Percentiles rank a stretch among this genome's conserved stretches.
Evolutionary conservation across 2,888 invertebrate species (phyloP).

Genomic region (Colostygia pectinataria): DNA sequence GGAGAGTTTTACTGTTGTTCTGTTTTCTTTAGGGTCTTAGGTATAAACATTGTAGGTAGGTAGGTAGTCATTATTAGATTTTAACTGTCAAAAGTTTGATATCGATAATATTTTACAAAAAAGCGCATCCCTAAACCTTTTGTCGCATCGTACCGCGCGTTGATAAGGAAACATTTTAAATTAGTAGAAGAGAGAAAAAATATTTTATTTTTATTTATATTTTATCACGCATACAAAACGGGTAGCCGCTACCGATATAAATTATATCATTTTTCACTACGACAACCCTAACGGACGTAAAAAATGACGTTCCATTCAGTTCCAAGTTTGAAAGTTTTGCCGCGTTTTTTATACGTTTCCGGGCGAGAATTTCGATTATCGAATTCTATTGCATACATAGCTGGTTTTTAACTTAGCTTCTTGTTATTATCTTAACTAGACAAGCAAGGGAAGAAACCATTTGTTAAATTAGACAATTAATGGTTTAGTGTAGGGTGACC

Average conservation of each 20-base stretch:
- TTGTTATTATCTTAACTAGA: not conserved
- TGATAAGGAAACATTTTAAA: conserved; percentile 83
- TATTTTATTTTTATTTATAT: conserved; percentile 76
- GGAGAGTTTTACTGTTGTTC: too few species aligned
- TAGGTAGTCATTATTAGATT: too few species aligned
- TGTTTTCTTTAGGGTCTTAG: too few species aligned
- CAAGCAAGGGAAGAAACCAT: conserved; percentile 1
- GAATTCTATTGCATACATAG: conserved; percentile 13
- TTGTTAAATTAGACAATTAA: conserved; percentile 8
- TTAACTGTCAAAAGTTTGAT: conserved; percentile 8
- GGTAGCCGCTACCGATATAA: conserved; percentile 82
- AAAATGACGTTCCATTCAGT: conserved; percentile 80
- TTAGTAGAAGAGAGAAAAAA: conserved; percentile 79
- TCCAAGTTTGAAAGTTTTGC: conserved; percentile 78
- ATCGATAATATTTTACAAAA: conserved; percentile 23
- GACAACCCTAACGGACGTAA: conserved; percentile 80
- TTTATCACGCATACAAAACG: conserved; percentile 80
- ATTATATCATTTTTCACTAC: conserved; percentile 83
- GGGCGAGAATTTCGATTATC: conserved; percentile 62
- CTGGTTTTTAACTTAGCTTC: conserved; percentile 25
- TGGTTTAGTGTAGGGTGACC: conserved; percentile 32
- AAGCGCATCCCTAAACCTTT: conserved; percentile 61
- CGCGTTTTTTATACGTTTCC: conserved; percentile 82
- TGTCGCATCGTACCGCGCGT: conserved; percentile 76
- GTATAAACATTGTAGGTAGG: too few species aligned